Base-by-base conservation (phyloP, 2,888 invertebrate species). In the Drosophila robusta region DNA sequence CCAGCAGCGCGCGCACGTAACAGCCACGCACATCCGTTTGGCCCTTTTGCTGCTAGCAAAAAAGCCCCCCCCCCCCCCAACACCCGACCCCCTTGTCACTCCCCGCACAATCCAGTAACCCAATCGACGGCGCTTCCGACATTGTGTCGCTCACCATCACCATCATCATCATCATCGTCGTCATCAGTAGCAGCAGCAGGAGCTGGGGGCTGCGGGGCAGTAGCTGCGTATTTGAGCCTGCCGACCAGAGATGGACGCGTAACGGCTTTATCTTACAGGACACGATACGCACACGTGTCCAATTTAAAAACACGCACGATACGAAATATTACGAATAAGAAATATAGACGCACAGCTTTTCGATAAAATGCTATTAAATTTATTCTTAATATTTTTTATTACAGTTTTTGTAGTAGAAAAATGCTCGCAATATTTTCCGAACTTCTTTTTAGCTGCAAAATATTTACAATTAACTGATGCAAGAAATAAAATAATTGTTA, bases 11-110 rank as follows among this genome's bases (percentile, higher is more conserved):
- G 62, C 22, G 51, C 57, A 50, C 62, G 57, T 50, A 75, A 55
- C 61, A 61, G 36, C 50, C 55, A 36, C 69, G 67, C 66, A 74
- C 65, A 83, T 74, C 77, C 80, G 80, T 34, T 62, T n/a, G 24
- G 41, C 50, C 57, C 62, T 45, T 47, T 56, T 57, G 55, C 39
- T 44, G 61, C 12, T 6, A 5, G 12, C 34, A 16, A n/a, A 16
- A 26, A 24, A 8, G 1, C 1, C 24, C 5, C 1, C 7, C 46
- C 42, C 34, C 16, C 34, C 36, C 29, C 18, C 39, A 18, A 14
- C 63, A 29, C 24, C 9, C 14, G 26, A 0, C 26, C 7, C 26
- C 26, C 26, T 29, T 22, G 22, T 22, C 22, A 12, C 34, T 12
- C 34, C 11, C 7, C 12, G 34, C 34, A 49, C 56, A 46, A 65